phyloP scores from a whole-genome alignment of 2,113 vertebrate genomes.

The Galbula dea region DNA sequence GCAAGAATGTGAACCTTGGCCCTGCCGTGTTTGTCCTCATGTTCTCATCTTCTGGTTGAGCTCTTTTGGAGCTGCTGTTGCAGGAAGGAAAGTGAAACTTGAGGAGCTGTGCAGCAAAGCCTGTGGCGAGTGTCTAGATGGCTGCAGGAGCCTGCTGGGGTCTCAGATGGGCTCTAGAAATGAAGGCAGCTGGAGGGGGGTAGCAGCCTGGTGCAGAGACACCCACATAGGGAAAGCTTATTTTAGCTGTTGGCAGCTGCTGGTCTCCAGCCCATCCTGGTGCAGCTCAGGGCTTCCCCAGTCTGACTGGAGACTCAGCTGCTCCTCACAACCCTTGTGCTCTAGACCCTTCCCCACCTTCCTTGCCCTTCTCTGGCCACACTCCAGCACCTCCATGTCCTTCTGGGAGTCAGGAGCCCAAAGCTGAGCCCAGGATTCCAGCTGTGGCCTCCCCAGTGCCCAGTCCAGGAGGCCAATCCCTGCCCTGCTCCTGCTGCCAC shows the following conservation, averaged over 20 bases:
- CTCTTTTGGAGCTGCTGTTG: background rate
- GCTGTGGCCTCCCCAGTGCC: too few species aligned
- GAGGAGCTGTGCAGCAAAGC: background rate
- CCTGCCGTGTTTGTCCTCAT: background rate
- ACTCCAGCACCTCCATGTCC: too few species aligned
- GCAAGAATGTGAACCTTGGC: background rate
- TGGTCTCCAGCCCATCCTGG: background rate
- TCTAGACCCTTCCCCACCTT: too few species aligned
- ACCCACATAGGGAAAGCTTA: background rate
- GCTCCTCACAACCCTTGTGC: too few species aligned
- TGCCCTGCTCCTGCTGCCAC: too few species aligned
- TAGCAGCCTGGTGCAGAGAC: background rate
- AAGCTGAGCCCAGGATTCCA: too few species aligned
- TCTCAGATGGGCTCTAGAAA: background rate
- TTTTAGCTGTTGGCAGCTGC: background rate
- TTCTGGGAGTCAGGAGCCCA: too few species aligned
- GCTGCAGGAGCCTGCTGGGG: background rate
- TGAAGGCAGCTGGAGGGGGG: background rate
- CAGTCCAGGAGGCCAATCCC: too few species aligned
- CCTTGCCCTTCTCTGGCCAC: too few species aligned
- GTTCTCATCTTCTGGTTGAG: background rate
- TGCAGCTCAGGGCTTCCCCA: background rate
- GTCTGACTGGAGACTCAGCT: too few species aligned
- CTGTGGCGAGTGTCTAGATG: rapidly evolving
- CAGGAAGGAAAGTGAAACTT: background rate